phyloP scores from a whole-genome alignment of 2,888 invertebrate species.

The Apocheima hispidaria region DNA sequence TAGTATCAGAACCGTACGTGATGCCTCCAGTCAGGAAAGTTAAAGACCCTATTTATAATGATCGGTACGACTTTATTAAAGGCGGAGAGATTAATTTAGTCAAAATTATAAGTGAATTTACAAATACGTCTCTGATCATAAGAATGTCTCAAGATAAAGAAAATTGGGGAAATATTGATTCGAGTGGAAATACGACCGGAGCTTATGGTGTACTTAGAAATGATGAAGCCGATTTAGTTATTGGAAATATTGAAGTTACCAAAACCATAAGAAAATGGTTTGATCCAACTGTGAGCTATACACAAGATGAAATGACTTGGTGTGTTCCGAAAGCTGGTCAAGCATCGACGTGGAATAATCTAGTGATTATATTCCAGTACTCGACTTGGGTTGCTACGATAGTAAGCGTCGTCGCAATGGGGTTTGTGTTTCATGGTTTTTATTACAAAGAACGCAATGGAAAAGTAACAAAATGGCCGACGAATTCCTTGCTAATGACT shows the following conservation, averaged over 20 bases:
- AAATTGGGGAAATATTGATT: slow-evolving; percentile 73
- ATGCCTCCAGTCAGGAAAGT: slow-evolving; percentile 71
- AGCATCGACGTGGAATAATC: slow-evolving; percentile 79
- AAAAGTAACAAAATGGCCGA: slow-evolving; percentile 75
- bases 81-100: slow-evolving; percentile 80
- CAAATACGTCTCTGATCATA: slow-evolving; percentile 75
- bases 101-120: slow-evolving; percentile 78
- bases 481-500: slow-evolving; percentile 77
- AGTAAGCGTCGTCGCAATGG: slow-evolving; percentile 67
- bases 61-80: slow-evolving; percentile 70
- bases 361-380: slow-evolving; percentile 81
- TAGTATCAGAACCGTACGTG: slow-evolving; percentile 81
- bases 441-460: slow-evolving; percentile 67
- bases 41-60: slow-evolving; percentile 58
- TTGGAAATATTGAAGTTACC: slow-evolving; percentile 81
- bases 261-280: slow-evolving; percentile 76
- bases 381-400: slow-evolving; percentile 78
- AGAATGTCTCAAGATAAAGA: slow-evolving; percentile 71
- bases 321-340: slow-evolving; percentile 75
- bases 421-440: slow-evolving; percentile 72
- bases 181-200: slow-evolving; percentile 73
- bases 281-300: slow-evolving; percentile 77
- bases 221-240: slow-evolving; percentile 71
- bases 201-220: slow-evolving; percentile 67
- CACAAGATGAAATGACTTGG: slow-evolving; percentile 83